Conservation (phyloP, 2,888 invertebrate species). For the Aquatica leii region DNA sequence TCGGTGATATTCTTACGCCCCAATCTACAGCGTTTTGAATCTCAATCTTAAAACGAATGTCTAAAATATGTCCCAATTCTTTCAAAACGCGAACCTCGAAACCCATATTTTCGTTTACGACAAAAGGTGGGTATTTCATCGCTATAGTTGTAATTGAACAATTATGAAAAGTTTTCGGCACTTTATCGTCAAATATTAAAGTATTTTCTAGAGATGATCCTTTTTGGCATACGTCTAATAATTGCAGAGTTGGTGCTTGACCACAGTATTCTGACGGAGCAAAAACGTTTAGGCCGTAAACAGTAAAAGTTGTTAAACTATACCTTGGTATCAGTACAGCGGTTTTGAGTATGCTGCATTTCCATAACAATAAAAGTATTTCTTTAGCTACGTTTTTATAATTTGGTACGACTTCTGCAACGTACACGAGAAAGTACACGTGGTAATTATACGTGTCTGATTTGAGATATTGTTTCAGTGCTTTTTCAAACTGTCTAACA, state of each 20-base stretch:
- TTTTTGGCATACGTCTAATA: constrained; percentile 31
- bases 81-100: constrained; percentile 44
- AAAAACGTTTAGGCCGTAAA: constrained; percentile 37
- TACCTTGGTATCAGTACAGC: constrained; percentile 33
- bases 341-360: constrained; percentile 32
- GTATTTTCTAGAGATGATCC: constrained; percentile 25
- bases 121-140: constrained; percentile 46
- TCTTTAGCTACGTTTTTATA: constrained; percentile 18
- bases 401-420: constrained; percentile 10
- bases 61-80: constrained; percentile 38
- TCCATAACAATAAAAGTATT: constrained; percentile 34
- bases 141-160: constrained; percentile 41
- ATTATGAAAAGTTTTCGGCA: constrained; percentile 33
- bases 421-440: constrained; percentile 32
- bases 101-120: constrained; percentile 41
- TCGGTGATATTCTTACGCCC: constrained; percentile 60
- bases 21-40: constrained; percentile 59
- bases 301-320: constrained; percentile 22
- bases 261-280: constrained; percentile 26
- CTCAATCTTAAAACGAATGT: constrained; percentile 45
- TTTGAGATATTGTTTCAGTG: constrained; percentile 12
- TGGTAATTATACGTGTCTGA: constrained; percentile 28
- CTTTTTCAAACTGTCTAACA: constrained; percentile 21
- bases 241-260: constrained; percentile 19
- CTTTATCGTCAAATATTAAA: constrained; percentile 21